Evolutionary conservation across 2,113 vertebrate species (phyloP).

Genomic region (Rutilus rutilus): DNA sequence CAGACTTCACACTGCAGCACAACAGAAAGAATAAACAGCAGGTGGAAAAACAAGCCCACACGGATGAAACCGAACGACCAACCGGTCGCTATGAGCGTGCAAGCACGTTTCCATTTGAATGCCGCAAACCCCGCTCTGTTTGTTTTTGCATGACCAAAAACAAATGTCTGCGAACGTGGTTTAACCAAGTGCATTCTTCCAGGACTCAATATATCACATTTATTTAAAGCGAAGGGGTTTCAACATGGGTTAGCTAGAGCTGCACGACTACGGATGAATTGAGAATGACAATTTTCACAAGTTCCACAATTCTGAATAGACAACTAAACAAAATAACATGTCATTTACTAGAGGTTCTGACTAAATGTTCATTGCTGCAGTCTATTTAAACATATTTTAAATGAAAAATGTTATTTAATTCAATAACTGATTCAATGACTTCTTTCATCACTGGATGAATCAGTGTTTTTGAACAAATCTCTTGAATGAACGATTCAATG

Average conservation of each 20-base stretch:
- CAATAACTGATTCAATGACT: too few relatives aligned
- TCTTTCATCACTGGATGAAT: too few relatives aligned
- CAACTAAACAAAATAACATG: too few relatives aligned
- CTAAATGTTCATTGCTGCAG: too few relatives aligned
- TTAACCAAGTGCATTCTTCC: not conserved
- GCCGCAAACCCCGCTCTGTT: not conserved
- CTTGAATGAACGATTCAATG: too few relatives aligned
- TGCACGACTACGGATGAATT: too few relatives aligned
- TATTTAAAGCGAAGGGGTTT: not conserved
- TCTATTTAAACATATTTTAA: too few relatives aligned
- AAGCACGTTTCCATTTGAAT: not conserved
- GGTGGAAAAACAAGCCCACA: not conserved
- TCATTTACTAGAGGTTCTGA: too few relatives aligned
- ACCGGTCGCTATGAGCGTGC: not conserved
- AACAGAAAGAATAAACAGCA: not conserved
- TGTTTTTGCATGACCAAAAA: not conserved
- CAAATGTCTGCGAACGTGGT: not conserved
- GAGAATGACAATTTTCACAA: too few relatives aligned
- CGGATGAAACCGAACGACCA: not conserved
- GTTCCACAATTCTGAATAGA: too few relatives aligned
- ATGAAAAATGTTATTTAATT: too few relatives aligned
- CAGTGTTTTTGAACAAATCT: too few relatives aligned
- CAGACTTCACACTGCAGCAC: constrained; percentile 81
- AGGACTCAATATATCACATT: not conserved
- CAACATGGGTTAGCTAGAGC: not conserved